phyloP scores from a whole-genome alignment of 2,113 vertebrate species.

The Polypterus bichir region DNA sequence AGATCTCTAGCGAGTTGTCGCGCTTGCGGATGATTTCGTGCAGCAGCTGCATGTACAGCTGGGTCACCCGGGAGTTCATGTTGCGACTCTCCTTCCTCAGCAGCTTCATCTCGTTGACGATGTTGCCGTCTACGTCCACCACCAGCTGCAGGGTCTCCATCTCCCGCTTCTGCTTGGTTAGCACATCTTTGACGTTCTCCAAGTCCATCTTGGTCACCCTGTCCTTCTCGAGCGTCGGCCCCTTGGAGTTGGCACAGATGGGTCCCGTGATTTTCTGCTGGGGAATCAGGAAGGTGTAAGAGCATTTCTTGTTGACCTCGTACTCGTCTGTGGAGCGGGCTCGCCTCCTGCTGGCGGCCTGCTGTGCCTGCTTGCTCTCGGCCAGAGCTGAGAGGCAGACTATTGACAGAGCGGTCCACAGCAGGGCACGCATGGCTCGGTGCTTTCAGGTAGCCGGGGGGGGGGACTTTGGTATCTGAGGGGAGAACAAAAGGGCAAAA shows the following conservation, averaged over 20 bases:
- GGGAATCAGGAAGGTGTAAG: slow-evolving; percentile 89
- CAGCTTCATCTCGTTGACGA: slow-evolving; percentile 92
- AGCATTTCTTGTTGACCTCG: slow-evolving; percentile 70
- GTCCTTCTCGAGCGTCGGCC: slow-evolving; percentile 61
- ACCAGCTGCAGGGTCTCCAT: slow-evolving; percentile 85
- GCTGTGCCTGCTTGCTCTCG: slow-evolving; percentile 34
- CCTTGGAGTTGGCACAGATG: slow-evolving; percentile 80
- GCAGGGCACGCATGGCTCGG: slow-evolving; percentile 54
- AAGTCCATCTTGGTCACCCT: slow-evolving; percentile 90
- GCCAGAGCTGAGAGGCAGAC: slow-evolving; percentile 52
- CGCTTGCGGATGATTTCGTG: slow-evolving; percentile 96
- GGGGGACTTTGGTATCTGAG: too few relatives aligned
- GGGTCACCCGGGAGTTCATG: slow-evolving; percentile 96
- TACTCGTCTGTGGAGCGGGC: slow-evolving; percentile 48
- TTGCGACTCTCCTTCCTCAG: slow-evolving; percentile 93
- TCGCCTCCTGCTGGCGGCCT: slow-evolving; percentile 38
- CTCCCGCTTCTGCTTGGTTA: slow-evolving; percentile 80
- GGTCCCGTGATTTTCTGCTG: slow-evolving; percentile 92
- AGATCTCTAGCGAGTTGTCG: slow-evolving; percentile 89
- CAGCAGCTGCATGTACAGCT: slow-evolving; percentile 94
- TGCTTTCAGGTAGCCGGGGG: too few relatives aligned
- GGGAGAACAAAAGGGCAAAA: too few relatives aligned
- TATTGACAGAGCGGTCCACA: slow-evolving; percentile 61
- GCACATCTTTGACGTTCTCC: slow-evolving; percentile 79
- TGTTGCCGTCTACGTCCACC: slow-evolving; percentile 87